phyloP scores from a whole-genome alignment of 2,888 invertebrate species.

The Onthophagus sagittarius region DNA sequence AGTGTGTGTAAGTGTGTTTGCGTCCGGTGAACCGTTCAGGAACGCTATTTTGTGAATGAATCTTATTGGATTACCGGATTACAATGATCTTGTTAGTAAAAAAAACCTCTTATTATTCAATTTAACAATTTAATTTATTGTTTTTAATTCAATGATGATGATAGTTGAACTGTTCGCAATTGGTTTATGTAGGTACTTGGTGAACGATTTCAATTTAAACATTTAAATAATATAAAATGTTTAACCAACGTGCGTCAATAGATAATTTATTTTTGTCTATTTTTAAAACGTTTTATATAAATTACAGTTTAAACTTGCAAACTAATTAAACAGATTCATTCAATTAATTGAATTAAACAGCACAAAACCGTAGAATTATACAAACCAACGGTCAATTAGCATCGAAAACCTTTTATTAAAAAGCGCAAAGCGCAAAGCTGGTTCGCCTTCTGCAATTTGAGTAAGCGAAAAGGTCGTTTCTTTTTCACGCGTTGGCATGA shows the following conservation, averaged over 20 bases:
- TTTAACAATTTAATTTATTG: neutral
- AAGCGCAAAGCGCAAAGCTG: neutral
- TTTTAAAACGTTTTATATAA: neutral
- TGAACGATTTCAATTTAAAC: slow-evolving; percentile 3
- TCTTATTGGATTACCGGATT: neutral
- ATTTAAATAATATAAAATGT: neutral
- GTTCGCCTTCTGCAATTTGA: neutral
- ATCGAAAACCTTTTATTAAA: neutral
- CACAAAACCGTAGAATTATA: neutral
- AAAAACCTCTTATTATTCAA: neutral
- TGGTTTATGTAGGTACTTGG: neutral
- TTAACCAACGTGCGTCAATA: slow-evolving; percentile 6
- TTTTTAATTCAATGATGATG: neutral
- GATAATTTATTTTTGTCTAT: neutral
- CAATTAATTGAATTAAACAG: neutral
- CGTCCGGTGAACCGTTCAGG: neutral
- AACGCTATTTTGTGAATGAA: slow-evolving; percentile 1
- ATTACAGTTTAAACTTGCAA: neutral
- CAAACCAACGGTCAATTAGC: neutral
- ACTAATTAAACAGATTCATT: neutral
- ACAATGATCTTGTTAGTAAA: slow-evolving; percentile 7
- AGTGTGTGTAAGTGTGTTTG: neutral
- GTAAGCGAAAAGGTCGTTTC: neutral
- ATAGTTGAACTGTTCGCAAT: neutral
- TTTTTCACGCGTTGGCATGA: neutral